Evolutionary conservation across 2,113 vertebrate genomes (phyloP).

Genomic region (Bufo bufo): DNA sequence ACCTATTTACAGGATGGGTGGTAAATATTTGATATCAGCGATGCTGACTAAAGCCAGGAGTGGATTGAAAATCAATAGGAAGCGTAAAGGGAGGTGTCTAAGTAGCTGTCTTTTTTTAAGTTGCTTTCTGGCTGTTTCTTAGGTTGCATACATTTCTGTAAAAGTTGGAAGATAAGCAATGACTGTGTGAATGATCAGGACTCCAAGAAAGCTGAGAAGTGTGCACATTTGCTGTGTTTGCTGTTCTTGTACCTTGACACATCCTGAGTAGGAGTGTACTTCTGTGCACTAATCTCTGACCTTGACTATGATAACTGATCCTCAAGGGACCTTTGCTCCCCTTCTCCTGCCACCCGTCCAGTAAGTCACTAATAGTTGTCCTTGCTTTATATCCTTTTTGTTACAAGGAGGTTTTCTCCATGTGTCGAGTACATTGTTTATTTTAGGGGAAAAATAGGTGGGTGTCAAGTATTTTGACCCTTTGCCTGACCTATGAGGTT

Average conservation of each 20-base stretch:
- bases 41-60: too few species aligned
- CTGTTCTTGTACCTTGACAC: neutral
- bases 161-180: too few species aligned
- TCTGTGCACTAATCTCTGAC: neutral
- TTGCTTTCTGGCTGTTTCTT: too few species aligned
- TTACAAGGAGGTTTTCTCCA: neutral
- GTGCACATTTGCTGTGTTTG: neutral
- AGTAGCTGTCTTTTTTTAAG: too few species aligned
- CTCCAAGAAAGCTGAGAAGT: neutral
- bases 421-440: neutral
- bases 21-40: too few species aligned
- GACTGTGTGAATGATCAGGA: neutral
- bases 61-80: too few species aligned
- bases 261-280: neutral
- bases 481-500: neutral
- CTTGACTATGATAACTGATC: slow-evolving; percentile 13
- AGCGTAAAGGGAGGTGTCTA: too few species aligned
- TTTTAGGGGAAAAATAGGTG: neutral
- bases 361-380: neutral
- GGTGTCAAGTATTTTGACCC: neutral
- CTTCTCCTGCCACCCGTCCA: neutral
- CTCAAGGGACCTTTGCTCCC: slow-evolving; percentile 1
- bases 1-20: too few species aligned
- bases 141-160: too few species aligned
- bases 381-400: neutral